phyloP scores from a whole-genome alignment of 2,113 vertebrate genomes.

The Bubo scandiacus region DNA sequence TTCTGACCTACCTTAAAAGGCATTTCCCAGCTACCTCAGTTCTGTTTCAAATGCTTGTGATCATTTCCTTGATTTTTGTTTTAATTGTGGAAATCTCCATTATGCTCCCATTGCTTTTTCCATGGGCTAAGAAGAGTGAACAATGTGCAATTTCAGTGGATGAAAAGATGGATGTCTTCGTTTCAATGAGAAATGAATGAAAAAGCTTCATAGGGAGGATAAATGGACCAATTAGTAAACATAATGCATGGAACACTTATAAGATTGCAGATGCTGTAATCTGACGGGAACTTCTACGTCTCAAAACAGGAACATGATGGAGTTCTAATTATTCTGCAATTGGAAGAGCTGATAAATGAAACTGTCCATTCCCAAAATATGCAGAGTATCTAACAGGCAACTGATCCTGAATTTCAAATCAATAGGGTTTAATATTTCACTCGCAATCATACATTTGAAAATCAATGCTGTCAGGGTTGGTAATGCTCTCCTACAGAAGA shows the following conservation, averaged over 20 bases:
- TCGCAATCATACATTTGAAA: slow-evolving; percentile 68
- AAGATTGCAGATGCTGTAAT: slow-evolving; percentile 21
- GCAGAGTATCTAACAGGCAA: slow-evolving; percentile 52
- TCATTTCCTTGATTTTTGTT: not conserved
- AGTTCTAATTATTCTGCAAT: slow-evolving; percentile 53
- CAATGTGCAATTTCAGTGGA: not conserved
- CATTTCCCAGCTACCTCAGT: not conserved
- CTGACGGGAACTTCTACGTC: slow-evolving; percentile 6
- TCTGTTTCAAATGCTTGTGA: not conserved
- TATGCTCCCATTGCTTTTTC: not conserved
- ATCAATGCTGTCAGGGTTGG: slow-evolving; percentile 71
- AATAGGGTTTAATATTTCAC: slow-evolving; percentile 79
- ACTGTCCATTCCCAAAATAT: slow-evolving; percentile 58
- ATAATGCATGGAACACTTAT: not conserved
- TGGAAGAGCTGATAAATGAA: slow-evolving; percentile 68
- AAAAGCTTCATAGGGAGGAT: slow-evolving; percentile 6
- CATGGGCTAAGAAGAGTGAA: not conserved
- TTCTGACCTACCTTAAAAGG: not conserved
- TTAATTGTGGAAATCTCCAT: not conserved
- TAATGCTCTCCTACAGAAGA: slow-evolving; percentile 22
- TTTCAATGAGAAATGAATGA: not conserved
- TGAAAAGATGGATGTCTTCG: not conserved
- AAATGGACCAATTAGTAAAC: slow-evolving; percentile 44
- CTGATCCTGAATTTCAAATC: slow-evolving; percentile 73
- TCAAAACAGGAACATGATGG: not conserved